These are phyloP conservation scores for Rhinatrema bivittatum DNA, from an alignment of 2,797 vertebrate species.

Conservation along the genomic window DNA sequence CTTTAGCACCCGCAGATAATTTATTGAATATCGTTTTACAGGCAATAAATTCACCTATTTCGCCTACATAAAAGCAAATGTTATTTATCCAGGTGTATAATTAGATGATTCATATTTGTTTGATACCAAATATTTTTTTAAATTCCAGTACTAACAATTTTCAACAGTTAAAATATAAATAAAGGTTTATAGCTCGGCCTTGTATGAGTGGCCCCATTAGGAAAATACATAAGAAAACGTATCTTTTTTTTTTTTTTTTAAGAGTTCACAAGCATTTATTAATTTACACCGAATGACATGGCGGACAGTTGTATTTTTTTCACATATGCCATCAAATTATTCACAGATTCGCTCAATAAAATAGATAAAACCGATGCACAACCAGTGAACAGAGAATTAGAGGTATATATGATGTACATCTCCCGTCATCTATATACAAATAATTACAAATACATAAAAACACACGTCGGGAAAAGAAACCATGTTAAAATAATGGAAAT, in stretches of 20 bases:
- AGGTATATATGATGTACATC: constrained; percentile 63
- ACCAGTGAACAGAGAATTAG: constrained; percentile 51
- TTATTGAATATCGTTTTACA: too few species aligned
- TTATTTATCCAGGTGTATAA: too few species aligned
- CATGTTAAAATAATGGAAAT: constrained; percentile 22
- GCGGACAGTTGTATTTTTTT: constrained; percentile 40
- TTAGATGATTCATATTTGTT: too few species aligned
- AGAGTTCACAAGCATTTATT: constrained; percentile 97
- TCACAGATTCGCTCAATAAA: constrained; percentile 79
- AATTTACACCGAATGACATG: constrained; percentile 83
- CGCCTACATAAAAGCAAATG: too few species aligned
- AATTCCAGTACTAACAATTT: too few species aligned
- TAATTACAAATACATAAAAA: constrained; percentile 65
- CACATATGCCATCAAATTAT: constrained; percentile 68
- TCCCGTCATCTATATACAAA: constrained; percentile 65
- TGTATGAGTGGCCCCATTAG: too few species aligned
- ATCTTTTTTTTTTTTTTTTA: constrained; percentile 26
- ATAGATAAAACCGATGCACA: constrained; percentile 67
- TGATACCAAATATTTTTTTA: too few species aligned
- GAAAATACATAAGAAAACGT: constrained; percentile 21
- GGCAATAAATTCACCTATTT: too few species aligned
- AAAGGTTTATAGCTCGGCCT: too few species aligned
- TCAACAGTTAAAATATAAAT: too few species aligned
- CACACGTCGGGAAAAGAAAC: constrained; percentile 35
- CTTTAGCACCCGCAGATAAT: too few species aligned